Percentiles rank a stretch among this genome's conserved stretches.
Evolutionary conservation across 2,888 invertebrate genomes (phyloP).

Genomic region (Zygothrica quintamaculata): DNA sequence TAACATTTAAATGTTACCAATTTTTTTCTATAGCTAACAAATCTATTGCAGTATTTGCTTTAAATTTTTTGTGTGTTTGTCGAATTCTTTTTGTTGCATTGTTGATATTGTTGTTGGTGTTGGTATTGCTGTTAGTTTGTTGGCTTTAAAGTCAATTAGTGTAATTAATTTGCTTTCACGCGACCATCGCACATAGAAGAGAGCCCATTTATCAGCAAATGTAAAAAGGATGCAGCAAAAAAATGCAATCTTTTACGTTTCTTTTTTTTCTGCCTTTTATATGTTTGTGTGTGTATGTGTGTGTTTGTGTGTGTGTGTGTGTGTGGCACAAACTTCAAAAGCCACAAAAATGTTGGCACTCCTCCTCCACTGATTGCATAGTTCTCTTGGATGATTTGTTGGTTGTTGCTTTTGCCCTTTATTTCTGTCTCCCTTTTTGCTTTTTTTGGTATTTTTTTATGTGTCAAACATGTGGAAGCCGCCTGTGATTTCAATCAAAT

Average conservation of each 20-base stretch:
- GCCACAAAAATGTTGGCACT: slow-evolving; percentile 61
- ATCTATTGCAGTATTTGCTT: slow-evolving; percentile 10
- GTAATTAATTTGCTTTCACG: slow-evolving; percentile 75
- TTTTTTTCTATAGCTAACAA: slow-evolving; percentile 5
- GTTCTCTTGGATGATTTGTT: slow-evolving; percentile 35
- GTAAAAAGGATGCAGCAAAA: slow-evolving; percentile 25
- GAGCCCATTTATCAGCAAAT: slow-evolving; percentile 51
- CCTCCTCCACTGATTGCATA: slow-evolving; percentile 52
- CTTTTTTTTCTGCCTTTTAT: slow-evolving; percentile 9
- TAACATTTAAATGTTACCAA: background rate
- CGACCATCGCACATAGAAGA: slow-evolving; percentile 27
- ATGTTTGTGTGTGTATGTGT: slow-evolving; percentile 2
- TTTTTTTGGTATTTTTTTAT: background rate
- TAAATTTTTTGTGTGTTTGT: slow-evolving; percentile 3
- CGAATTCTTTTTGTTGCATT: too few relatives aligned
- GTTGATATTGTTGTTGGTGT: slow-evolving; percentile 13
- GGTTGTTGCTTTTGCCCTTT: background rate
- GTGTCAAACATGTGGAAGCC: slow-evolving; percentile 17
- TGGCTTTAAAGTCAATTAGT: slow-evolving; percentile 77
- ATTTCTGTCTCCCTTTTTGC: background rate
- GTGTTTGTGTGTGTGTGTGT: slow-evolving; percentile 1
- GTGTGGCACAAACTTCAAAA: slow-evolving; percentile 37
- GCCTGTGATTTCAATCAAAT: slow-evolving; percentile 50
- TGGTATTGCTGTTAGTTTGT: slow-evolving; percentile 59
- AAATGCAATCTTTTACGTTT: slow-evolving; percentile 49